Percentiles rank a stretch among this genome's conserved stretches.
These are phyloP conservation scores for Blera fallax DNA, from an alignment of 2,888 invertebrate genomes.

Conservation along the genomic window DNA sequence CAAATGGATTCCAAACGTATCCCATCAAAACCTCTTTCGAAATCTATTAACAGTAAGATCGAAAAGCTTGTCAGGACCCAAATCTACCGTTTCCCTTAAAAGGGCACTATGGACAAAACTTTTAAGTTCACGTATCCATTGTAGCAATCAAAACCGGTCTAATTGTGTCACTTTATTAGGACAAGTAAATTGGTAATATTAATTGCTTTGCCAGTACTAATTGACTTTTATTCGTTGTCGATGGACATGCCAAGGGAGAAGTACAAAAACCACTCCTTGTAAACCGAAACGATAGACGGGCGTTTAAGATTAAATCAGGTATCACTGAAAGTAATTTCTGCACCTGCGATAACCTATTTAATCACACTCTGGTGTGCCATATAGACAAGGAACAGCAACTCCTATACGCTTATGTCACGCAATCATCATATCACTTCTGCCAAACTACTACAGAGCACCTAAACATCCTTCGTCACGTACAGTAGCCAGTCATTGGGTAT, in stretches of 20 bases:
- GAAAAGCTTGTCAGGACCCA: too few species aligned
- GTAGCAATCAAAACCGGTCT: too few species aligned
- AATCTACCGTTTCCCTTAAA: too few species aligned
- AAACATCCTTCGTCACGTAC: conserved; percentile 16
- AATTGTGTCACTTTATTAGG: background rate
- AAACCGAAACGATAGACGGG: conserved; percentile 31
- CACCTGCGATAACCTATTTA: conserved; percentile 70
- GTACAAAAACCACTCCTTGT: background rate
- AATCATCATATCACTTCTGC: conserved; percentile 47
- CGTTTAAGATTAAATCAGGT: conserved; percentile 59
- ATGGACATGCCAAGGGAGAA: conserved; percentile 30
- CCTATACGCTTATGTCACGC: conserved; percentile 56
- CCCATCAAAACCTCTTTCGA: too few species aligned
- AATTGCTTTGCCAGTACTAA: conserved; percentile 26
- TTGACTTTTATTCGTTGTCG: conserved; percentile 30
- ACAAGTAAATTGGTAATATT: conserved; percentile 23
- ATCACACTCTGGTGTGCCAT: conserved; percentile 63
- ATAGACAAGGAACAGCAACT: conserved; percentile 33
- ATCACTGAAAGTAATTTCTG: conserved; percentile 61
- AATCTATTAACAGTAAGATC: too few species aligned
- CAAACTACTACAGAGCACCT: conserved; percentile 2
- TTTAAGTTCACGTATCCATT: too few species aligned
- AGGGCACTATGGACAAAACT: too few species aligned
- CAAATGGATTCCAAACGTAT: too few species aligned
- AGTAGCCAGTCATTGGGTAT: conserved; percentile 42